A percentile compares a stretch with the other conserved stretches of the same genome.
Evolutionary conservation across 2,888 invertebrate species (phyloP).

Genomic region (Gonocerus acuteangulatus): DNA sequence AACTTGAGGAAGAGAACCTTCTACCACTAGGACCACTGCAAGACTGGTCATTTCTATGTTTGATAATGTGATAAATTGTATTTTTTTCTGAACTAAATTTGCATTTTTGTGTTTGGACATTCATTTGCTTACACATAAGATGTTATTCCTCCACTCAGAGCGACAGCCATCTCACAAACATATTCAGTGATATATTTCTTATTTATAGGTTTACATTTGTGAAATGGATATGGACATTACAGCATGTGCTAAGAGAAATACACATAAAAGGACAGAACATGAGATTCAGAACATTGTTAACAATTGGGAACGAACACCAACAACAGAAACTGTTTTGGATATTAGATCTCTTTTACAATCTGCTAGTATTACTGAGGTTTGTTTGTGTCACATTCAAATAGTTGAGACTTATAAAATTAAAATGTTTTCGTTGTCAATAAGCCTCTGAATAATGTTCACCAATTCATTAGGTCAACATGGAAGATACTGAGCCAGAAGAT

Average conservation of each 20-base stretch:
- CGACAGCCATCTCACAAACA: too few relatives aligned
- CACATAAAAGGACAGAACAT: conserved; percentile 67
- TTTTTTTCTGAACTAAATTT: too few relatives aligned
- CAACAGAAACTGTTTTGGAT: conserved; percentile 73
- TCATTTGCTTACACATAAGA: too few relatives aligned
- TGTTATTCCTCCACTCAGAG: too few relatives aligned
- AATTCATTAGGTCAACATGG: conserved; percentile 57
- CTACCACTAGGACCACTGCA: too few relatives aligned
- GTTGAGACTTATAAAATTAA: too few relatives aligned
- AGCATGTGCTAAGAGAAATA: conserved; percentile 72
- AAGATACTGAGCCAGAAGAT: conserved; percentile 48
- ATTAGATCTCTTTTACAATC: conserved; percentile 75
- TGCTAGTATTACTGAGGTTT: conserved; percentile 68
- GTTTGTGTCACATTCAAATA: background rate
- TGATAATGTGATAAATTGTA: too few relatives aligned
- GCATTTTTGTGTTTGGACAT: too few relatives aligned
- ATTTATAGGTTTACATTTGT: conserved; percentile 74
- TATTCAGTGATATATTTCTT: too few relatives aligned
- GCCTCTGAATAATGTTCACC: background rate
- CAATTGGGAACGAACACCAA: conserved; percentile 70
- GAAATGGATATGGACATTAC: conserved; percentile 76
- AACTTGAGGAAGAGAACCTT: too few relatives aligned
- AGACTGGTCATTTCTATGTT: too few relatives aligned
- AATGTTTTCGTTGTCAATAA: background rate
- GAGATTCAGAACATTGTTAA: conserved; percentile 68